These are phyloP conservation scores for Invenusta paracnida DNA, from an alignment of 2,888 invertebrate species.

Conservation along the genomic window DNA sequence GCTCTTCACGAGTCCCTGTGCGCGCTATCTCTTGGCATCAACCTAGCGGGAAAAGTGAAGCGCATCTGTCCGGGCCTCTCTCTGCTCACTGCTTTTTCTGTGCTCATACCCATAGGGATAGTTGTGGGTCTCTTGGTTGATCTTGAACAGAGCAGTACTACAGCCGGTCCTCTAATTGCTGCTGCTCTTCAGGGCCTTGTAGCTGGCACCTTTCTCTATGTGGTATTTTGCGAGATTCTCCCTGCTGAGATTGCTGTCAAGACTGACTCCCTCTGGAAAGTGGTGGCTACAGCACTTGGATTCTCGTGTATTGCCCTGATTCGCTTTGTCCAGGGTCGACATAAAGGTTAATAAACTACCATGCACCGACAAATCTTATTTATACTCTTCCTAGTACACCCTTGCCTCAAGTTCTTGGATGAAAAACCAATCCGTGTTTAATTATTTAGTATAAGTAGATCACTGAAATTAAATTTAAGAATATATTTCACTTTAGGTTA, in stretches of 20 bases:
- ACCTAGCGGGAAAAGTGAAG: background rate
- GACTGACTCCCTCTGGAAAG: background rate
- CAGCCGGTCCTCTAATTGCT: background rate
- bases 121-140: background rate
- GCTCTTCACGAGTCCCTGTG: constrained; percentile 40
- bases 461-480: too few relatives aligned
- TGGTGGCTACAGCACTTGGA: constrained; percentile 1
- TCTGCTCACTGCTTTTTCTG: constrained; percentile 12
- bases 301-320: constrained; percentile 8
- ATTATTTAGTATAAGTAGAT: too few relatives aligned
- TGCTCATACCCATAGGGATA: constrained; percentile 32
- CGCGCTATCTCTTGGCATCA: constrained; percentile 31
- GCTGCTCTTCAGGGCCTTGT: constrained; percentile 24
- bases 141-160: background rate
- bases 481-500: too few relatives aligned
- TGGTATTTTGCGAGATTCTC: constrained; percentile 31
- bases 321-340: too few relatives aligned
- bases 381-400: too few relatives aligned
- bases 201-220: constrained; percentile 36
- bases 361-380: too few relatives aligned
- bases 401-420: too few relatives aligned
- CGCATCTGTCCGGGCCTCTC: background rate
- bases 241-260: background rate
- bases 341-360: too few relatives aligned
- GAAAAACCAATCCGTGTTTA: too few relatives aligned